Evolutionary conservation across 2,888 invertebrate genomes (phyloP).

Genomic region (Malacosoma neustria): DNA sequence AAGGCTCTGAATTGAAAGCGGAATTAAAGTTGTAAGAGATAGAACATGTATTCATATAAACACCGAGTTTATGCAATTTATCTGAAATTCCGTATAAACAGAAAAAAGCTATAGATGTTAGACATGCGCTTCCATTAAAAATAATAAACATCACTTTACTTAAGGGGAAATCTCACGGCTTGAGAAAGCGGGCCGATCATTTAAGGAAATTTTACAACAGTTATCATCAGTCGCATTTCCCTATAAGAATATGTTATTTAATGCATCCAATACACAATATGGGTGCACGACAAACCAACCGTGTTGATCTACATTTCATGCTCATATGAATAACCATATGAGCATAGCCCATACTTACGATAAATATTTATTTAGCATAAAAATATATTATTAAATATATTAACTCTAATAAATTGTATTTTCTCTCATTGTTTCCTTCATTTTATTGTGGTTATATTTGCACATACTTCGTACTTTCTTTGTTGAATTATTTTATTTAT

Average conservation of each 20-base stretch:
- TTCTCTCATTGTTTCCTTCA: neutral
- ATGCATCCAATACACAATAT: conserved; percentile 12
- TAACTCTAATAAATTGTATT: neutral
- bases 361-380: neutral
- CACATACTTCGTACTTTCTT: too few species aligned
- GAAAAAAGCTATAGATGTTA: too few species aligned
- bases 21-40: too few species aligned
- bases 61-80: too few species aligned
- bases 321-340: conserved; percentile 16
- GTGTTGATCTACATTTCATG: conserved; percentile 51
- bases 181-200: neutral
- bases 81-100: too few species aligned
- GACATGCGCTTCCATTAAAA: too few species aligned
- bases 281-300: conserved; percentile 26
- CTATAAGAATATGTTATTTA: conserved; percentile 9
- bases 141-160: too few species aligned
- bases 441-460: neutral
- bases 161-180: neutral
- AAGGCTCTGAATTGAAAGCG: too few species aligned
- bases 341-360: conserved; percentile 4
- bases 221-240: neutral
- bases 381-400: neutral
- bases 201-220: conserved; percentile 1
- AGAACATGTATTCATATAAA: too few species aligned
- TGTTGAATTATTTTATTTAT: too few species aligned